Base-by-base conservation (phyloP, 2,113 vertebrate genomes). In the Theristicus caerulescens region DNA sequence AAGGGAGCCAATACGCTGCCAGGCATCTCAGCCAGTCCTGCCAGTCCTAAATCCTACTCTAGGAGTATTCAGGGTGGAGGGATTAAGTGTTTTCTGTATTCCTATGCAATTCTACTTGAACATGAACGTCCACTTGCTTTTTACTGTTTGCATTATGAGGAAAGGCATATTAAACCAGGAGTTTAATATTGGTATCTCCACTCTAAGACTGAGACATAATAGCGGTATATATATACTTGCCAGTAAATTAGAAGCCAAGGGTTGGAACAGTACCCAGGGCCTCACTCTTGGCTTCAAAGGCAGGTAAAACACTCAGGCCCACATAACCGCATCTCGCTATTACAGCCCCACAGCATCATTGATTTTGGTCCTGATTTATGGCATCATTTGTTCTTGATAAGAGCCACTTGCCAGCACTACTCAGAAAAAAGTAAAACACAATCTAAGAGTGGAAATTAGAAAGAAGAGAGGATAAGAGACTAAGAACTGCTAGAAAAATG, bases 301-400 rank as follows among this genome's bases (percentile, higher is more conserved):
- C 90, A 97, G 84, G 72, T 61, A 86, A 96, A 96, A 94, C 72
- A 87, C 91, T 94, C 58, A 67, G 82, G 80, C 72, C 86, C 87
- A 83, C 72, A 77, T 80, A 97, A 97, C 84, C 69, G 2, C 88
- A 94, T 93, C 94, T 95, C 1, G 10, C 90, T 88, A 69, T 83
- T 93, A 92, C 72, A 92, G 67, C 93, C 94, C 94, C 95, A 91
- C 79, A 97, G 92, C 77, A 95, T 90, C 96, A 97, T 94, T 95
- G 96, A 98, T 97, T 97, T 94, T 64, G 61, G 84, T 81, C 88
- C 55, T 71, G 94, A 98, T 97, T 98, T 97, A 97, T 85, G 65
- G 89, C 88, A 93, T 96, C 94, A 90, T 97, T 97, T 98, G 87
- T 88, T 96, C 94, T 90, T 97, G 94, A 96, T 94, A 97, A 97